Conservation (phyloP, 1,140 invertebrate genomes). For the Drosophila watanabei region DNA sequence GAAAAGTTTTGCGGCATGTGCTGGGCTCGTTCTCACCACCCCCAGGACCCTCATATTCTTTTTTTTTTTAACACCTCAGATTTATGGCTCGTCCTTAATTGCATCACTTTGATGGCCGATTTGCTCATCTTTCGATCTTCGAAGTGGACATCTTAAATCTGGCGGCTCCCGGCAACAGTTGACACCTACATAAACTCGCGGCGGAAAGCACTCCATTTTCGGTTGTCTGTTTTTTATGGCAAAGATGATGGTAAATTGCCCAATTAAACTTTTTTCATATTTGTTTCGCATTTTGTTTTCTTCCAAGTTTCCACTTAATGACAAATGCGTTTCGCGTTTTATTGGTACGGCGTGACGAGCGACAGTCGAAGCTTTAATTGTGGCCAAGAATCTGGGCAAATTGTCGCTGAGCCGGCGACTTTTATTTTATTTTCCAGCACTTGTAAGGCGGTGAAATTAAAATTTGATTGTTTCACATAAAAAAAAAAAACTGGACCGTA, state of each 20-base stretch:
- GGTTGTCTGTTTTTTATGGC: slow-evolving; percentile 57
- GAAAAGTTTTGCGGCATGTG: slow-evolving; percentile 63
- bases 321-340: slow-evolving; percentile 56
- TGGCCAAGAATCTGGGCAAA: slow-evolving; percentile 43
- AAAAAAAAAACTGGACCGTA: slow-evolving; percentile 5
- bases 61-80: slow-evolving; percentile 78
- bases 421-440: slow-evolving; percentile 28
- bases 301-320: slow-evolving; percentile 62
- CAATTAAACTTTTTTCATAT: slow-evolving; percentile 80
- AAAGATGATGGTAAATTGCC: slow-evolving; percentile 73
- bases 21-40: slow-evolving; percentile 45
- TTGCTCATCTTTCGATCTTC: slow-evolving; percentile 64
- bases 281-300: slow-evolving; percentile 64
- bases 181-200: slow-evolving; percentile 55
- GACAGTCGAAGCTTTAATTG: slow-evolving; percentile 50
- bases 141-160: slow-evolving; percentile 36
- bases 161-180: slow-evolving; percentile 55
- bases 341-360: slow-evolving; percentile 41
- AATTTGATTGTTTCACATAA: slow-evolving; percentile 5
- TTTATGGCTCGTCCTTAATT: slow-evolving; percentile 76
- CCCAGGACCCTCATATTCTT: neutral
- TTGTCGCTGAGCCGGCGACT: slow-evolving; percentile 23
- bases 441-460: slow-evolving; percentile 6
- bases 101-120: slow-evolving; percentile 57
- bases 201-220: slow-evolving; percentile 36